Evolutionary conservation across 2,113 vertebrate genomes (phyloP).

Genomic region (Athene cunicularia): DNA sequence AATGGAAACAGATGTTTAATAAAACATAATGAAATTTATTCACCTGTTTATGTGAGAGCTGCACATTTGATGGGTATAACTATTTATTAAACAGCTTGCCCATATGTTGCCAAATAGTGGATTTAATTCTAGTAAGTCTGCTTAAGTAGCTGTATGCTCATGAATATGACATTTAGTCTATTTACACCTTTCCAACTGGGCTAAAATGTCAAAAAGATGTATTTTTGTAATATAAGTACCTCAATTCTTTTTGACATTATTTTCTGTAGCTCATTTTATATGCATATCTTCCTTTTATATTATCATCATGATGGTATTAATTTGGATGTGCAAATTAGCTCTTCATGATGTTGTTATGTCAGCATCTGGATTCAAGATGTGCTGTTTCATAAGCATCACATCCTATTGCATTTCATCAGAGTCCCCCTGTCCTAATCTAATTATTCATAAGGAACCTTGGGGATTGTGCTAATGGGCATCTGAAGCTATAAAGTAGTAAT

Average conservation of each 20-base stretch:
- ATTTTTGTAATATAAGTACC: not conserved
- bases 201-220: not conserved
- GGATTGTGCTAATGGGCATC: slow-evolving; percentile 64
- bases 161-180: not conserved
- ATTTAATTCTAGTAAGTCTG: not conserved
- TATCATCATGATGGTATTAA: slow-evolving; percentile 39
- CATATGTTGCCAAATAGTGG: not conserved
- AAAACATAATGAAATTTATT: slow-evolving; percentile 27
- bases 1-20: slow-evolving; percentile 10
- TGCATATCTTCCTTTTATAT: slow-evolving; percentile 41
- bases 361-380: slow-evolving; percentile 69
- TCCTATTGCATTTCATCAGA: slow-evolving; percentile 5
- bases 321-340: slow-evolving; percentile 72
- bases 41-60: slow-evolving; percentile 29
- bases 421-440: slow-evolving; percentile 40
- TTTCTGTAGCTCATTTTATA: not conserved
- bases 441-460: slow-evolving; percentile 60
- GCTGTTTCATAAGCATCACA: slow-evolving; percentile 42
- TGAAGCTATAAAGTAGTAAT: slow-evolving; percentile 66
- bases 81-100: slow-evolving; percentile 37
- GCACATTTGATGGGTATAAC: not conserved
- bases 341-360: slow-evolving; percentile 66
- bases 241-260: not conserved
- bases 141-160: not conserved
- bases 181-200: not conserved